Base-by-base conservation (phyloP, 1,140 invertebrate species). In the Dendroctonus ponderosae region DNA sequence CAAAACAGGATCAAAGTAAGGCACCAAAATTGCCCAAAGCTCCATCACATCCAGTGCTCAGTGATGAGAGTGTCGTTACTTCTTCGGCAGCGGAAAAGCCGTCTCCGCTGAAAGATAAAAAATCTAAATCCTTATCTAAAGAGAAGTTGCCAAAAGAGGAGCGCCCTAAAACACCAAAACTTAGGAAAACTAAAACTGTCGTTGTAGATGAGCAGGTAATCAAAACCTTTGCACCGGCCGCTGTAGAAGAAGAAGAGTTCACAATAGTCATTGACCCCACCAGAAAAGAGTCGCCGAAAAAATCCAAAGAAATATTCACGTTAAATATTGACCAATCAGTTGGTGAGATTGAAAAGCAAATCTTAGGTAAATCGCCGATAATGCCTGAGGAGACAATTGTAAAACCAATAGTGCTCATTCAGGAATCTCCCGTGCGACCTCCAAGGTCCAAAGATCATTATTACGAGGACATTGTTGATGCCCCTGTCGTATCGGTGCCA, bases 231-330 rank as follows among this genome's bases (percentile, higher is more conserved):
- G 58, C 69, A 48, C 75, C 75, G 5, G 59, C 71, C 14, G 64
- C 74, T 7, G 71, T 74, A 37, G 70, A 76, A 67, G 70, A 70
- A 60, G 75, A 74, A 66, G 72, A 75, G 53, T 75, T 75, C 67
- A 70, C 70, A 6, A 70, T 76, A 15, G 57, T 70, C 26, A 68
- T 76, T 38, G 71, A 75, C 51, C 71, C 71, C 9, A 75, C 70
- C 5, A 71, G 48, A 49, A 75, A 70, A 38, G 67, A 66, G 46
- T 67, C 71, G 0, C 69, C 70, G 5, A 73, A 72, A 52, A 72
- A 71, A 56, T 72, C 70, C 5, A 69, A 50, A 15, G 70, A 76
- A 71, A 73, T 69, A 7, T 70, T 70, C 43, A 73, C 71, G 8
- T 44, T 73, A 8, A 72, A 71, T 41, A 72, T 76, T 50, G 70